phyloP scores from a whole-genome alignment of 2,113 vertebrate genomes.

The Cebidichthys violaceus region DNA sequence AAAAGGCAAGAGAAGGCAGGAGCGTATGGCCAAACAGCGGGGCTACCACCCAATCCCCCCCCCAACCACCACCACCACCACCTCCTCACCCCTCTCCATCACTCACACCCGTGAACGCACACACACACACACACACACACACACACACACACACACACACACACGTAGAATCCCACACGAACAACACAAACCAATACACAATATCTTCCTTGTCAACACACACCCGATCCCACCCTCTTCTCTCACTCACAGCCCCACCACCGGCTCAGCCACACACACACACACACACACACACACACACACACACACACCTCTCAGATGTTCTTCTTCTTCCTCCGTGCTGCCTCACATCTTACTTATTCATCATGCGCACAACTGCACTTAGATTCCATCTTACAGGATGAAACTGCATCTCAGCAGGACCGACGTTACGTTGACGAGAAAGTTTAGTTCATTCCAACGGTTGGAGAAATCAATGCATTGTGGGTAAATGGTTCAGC shows the following conservation, averaged over 20 bases:
- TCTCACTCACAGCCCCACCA: slow-evolving; percentile 5
- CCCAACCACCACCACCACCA: slow-evolving; percentile 10
- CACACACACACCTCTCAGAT: slow-evolving; percentile 27
- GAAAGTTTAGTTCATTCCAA: slow-evolving; percentile 15
- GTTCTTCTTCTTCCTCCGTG: slow-evolving; percentile 5
- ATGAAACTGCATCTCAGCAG: slow-evolving; percentile 32
- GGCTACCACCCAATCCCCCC: slow-evolving; percentile 64
- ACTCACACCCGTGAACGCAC: slow-evolving; percentile 51
- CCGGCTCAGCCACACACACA: slow-evolving; percentile 12
- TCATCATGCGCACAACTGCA: slow-evolving; percentile 37
- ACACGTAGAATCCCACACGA: slow-evolving; percentile 19
- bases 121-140: too few species aligned
- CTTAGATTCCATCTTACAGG: not conserved
- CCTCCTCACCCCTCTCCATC: slow-evolving; percentile 51
- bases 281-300: slow-evolving; percentile 27
- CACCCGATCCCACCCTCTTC: slow-evolving; percentile 4
- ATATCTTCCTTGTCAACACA: slow-evolving; percentile 23
- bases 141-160: slow-evolving; percentile 20
- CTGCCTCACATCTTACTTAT: slow-evolving; percentile 37
- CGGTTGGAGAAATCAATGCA: not conserved
- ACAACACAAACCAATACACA: slow-evolving; percentile 33
- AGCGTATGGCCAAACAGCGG: slow-evolving; percentile 86
- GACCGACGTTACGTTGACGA: not conserved
- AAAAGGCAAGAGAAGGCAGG: slow-evolving; percentile 85
- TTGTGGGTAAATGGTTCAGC: not conserved